Evolutionary conservation across 1,140 invertebrate species (phyloP), one percentile per base, ranked within the genome.

Genomic region (Trichogramma pretiosum): DNA sequence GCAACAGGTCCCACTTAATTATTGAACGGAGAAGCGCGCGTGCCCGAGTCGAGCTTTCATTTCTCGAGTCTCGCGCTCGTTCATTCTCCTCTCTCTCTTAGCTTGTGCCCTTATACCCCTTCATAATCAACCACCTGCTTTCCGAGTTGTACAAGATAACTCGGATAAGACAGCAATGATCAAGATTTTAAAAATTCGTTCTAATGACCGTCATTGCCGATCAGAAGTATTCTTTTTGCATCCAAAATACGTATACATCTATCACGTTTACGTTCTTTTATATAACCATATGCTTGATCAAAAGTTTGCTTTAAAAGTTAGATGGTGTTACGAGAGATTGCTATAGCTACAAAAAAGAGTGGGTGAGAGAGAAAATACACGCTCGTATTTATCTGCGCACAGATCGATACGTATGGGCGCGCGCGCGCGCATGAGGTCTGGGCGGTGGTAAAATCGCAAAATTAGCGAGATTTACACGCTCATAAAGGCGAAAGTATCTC

Each of bases 1-100:
- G 67, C 67, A 70, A 70, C 67, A 70, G 67, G 67, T 70, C 54
- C 60, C 62, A 70, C 68, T 68, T 70, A 70, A 70, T 70, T 70
- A 70, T 70, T 70, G 65, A 70, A 67, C 59, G 65, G 60, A 60
- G 63, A 58, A 62, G 64, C 50, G 54, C 52, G 44, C 52, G 41
- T 38, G 41, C 58, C 54, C 57, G 49, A 50, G 52, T 50, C 51
- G 54, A 48, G 21, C 38, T 40, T 14, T 40, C 26, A 14, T 3
- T 14, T 26, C 22, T 16, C 19, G 4, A 45, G 36, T 46, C 55
- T 49, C 54, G 56, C 56, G 55, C 58, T 46, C 57, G 50, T 55
- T 59, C 56, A 55, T 59, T 46, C 57, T 47, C 52, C 44, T 52
- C 53, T 28, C 24, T 28, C 24, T 28, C 24, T 28, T n/a, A n/a